Base-by-base conservation (phyloP, 2,797 vertebrate species). In the Kryptolebias ocellatus region DNA sequence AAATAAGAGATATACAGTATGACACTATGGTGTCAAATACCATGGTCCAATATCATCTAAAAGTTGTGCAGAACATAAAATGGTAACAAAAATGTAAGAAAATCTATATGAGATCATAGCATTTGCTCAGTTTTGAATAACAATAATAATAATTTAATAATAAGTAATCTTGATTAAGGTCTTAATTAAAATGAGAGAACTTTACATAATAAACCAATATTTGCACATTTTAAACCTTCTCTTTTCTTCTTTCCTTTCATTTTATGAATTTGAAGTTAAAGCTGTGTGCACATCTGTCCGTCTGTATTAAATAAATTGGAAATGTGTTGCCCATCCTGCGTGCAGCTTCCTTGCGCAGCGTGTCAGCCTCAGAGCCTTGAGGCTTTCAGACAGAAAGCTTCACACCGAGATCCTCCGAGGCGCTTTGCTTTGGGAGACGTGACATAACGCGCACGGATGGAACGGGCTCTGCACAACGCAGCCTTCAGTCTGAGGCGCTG, bases 321-420 rank as follows among this genome's bases (percentile, higher is more conserved):
- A 60, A 65, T 17, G 28, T 56, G 31, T 52, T 63, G 18, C 14
- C 45, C 56, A 59, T 61, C 37, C 53, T 9, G 52, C 54, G 57
- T 51, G 51, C 52, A 64, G 64, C 62, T 37, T 76, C n/a, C 29
- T 51, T 72, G 31, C 57, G 1, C 64, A 60, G 47, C 14, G 37
- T 46, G 56, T 78, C 70, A 79, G 73, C 64, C 69, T 39, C 51
- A 18, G 5, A 47, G 67, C 54, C 66, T 64, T 1, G 12, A 66
- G 54, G 56, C 75, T 81, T 74, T 72, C 67, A 73, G 11, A 67
- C 67, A 67, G n/a, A 70, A 76, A 53, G 65, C 39, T 29, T 79
- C 18, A 77, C 67, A 53, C 47, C 37, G 64, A 3, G 46, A 67
- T 8, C 6, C 60, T 67, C 58, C 4, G 3, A 60, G 64, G 74